Evolutionary conservation across 2,888 invertebrate genomes (phyloP).

Genomic region (Orthonychiurus folsomi): DNA sequence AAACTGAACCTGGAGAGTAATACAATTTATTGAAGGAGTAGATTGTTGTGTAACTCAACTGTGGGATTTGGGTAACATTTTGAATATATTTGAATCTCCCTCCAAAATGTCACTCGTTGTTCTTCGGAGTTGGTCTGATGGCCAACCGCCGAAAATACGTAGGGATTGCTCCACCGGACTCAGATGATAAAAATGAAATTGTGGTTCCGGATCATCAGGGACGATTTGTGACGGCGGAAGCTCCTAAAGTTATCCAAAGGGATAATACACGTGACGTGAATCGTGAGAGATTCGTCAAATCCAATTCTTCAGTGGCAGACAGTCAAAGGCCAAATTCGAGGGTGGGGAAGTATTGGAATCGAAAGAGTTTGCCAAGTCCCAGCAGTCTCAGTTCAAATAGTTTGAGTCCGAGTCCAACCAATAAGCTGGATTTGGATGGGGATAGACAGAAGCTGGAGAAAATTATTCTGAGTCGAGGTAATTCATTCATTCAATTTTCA

Average conservation of each 20-base stretch:
- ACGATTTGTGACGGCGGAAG: slow-evolving; percentile 12
- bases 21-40: too few relatives aligned
- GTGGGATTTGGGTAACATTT: too few relatives aligned
- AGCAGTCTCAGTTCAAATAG: background rate
- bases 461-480: background rate
- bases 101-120: slow-evolving; percentile 12
- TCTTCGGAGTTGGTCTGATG: slow-evolving; percentile 15
- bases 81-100: too few relatives aligned
- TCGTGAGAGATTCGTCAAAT: background rate
- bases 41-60: too few relatives aligned
- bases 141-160: slow-evolving; percentile 10
- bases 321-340: background rate
- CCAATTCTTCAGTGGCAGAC: background rate
- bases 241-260: background rate
- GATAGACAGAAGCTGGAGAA: background rate
- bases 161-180: slow-evolving; percentile 13
- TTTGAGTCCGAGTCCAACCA: background rate
- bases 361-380: background rate
- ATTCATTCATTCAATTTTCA: too few relatives aligned
- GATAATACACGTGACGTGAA: background rate
- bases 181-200: slow-evolving; percentile 13
- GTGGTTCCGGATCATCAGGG: slow-evolving; percentile 13
- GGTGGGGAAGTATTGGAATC: background rate
- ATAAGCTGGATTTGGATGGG: background rate
- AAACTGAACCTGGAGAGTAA: too few relatives aligned